Percentiles rank a stretch among this genome's conserved stretches.
phyloP scores from a whole-genome alignment of 2,888 invertebrate genomes.

The Operophtera brumata region DNA sequence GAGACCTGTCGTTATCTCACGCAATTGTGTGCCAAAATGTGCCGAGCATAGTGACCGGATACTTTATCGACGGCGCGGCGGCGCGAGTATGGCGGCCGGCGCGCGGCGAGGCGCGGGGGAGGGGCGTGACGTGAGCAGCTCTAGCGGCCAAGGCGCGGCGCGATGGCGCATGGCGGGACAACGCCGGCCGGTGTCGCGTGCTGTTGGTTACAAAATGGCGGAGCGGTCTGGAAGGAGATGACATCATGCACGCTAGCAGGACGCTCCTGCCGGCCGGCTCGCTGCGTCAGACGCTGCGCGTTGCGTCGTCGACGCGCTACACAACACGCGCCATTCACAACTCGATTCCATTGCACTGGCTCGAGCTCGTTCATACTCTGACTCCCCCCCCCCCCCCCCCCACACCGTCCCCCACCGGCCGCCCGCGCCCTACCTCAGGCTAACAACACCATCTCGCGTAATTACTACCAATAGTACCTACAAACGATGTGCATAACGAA shows the following conservation, averaged over 20 bases:
- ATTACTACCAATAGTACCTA: not conserved
- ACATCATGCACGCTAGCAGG: constrained; percentile 53
- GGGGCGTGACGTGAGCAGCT: no score
- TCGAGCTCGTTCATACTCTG: no score
- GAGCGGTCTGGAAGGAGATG: constrained; percentile 55
- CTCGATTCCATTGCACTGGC: constrained; percentile 53
- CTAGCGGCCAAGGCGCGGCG: no score
- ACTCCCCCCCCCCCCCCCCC: no score
- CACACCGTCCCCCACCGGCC: constrained; percentile 43
- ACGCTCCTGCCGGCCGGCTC: not conserved
- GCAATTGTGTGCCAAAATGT: not conserved
- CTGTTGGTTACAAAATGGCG: constrained; percentile 49
- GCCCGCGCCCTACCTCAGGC: constrained; percentile 4
- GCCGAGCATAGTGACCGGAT: not conserved
- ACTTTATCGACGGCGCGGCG: not conserved
- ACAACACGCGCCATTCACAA: constrained; percentile 62
- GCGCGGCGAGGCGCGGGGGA: not conserved
- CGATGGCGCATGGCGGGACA: no score
- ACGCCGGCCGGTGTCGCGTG: constrained; percentile 18
- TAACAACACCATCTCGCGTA: not conserved
- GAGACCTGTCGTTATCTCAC: not conserved
- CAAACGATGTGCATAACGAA: not conserved
- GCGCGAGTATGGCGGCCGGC: not conserved
- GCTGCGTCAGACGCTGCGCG: constrained; percentile 34
- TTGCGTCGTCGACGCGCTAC: constrained; percentile 30